Evolutionary conservation across 2,888 invertebrate species (phyloP).

Genomic region (Chrysolina americana): DNA sequence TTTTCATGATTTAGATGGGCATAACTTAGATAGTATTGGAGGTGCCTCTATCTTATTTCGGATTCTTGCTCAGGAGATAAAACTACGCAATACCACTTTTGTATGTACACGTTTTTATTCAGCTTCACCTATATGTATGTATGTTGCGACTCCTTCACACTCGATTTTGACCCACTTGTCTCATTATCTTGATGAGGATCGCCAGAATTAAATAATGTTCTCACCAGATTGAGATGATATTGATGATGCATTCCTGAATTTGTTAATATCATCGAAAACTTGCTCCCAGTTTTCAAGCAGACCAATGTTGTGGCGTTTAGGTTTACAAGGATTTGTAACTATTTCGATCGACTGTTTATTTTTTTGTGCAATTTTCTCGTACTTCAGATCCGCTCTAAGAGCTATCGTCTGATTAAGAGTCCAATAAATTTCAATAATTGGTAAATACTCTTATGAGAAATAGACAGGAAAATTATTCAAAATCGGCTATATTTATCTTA

Average conservation of each 20-base stretch:
- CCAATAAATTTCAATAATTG: conserved; percentile 42
- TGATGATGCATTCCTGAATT: neutral
- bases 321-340: conserved; percentile 10
- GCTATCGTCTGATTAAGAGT: conserved; percentile 41
- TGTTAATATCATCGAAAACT: neutral
- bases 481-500: conserved; percentile 12
- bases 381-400: conserved; percentile 39
- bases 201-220: too few species aligned
- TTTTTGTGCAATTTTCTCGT: conserved; percentile 38
- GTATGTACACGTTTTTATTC: too few species aligned
- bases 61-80: too few species aligned
- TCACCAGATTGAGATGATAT: too few species aligned
- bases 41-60: too few species aligned
- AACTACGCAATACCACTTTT: too few species aligned
- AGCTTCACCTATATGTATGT: too few species aligned
- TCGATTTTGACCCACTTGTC: too few species aligned
- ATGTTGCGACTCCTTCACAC: too few species aligned
- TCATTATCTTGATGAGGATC: too few species aligned
- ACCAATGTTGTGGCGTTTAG: neutral
- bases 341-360: conserved; percentile 38
- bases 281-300: neutral
- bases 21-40: too few species aligned
- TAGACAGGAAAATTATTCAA: conserved; percentile 35
- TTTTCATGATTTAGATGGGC: too few species aligned
- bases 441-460: conserved; percentile 42